Base-by-base conservation (phyloP, 2,888 invertebrate genomes). In the Crioceris asparagi region DNA sequence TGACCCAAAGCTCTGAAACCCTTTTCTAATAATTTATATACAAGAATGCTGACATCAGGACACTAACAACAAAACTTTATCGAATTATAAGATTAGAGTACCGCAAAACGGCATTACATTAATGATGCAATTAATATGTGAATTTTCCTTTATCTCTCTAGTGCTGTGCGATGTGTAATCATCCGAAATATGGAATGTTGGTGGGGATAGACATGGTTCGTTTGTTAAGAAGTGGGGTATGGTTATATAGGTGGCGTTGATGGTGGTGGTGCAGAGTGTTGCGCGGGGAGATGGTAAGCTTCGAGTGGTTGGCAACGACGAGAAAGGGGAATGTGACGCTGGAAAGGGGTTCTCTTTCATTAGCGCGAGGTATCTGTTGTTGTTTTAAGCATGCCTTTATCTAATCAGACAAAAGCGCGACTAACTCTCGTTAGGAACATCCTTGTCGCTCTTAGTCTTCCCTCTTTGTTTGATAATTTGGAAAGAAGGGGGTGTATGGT, bases 311-410 rank as follows among this genome's bases (percentile, higher is more conserved):
- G n/a, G n/a, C n/a, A n/a, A n/a, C n/a, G 29, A 23, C n/a, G 36
- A 21, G 29, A 29, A 32, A 29, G 29, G 38, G 35, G 34, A 31
- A 32, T 33, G 38, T 40, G 35, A 35, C 27, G 37, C 31, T 30
- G 41, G 39, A 36, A 39, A 45, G 48, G 51, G 51, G 52, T 57
- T 50, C 54, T n/a, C 57, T 63, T 64, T 65, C 63, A 64, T 65
- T 64, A 63, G 62, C 56, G 61, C 59, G 57, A 57, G 61, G 59
- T 63, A 62, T 64, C 61, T 62, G 63, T 64, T 64, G 63, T 64
- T 64, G 63, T 66, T 65, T 65, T 64, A 64, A 65, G 64, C 63
- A 60, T 59, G 62, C 63, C 63, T 64, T 63, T 64, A 64, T 65
- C 63, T 64, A 64, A 64, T 64, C 64, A 64, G 63, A 64, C 63